Conservation (phyloP, 1,140 invertebrate genomes). For the Caenorhabditis remanei region DNA sequence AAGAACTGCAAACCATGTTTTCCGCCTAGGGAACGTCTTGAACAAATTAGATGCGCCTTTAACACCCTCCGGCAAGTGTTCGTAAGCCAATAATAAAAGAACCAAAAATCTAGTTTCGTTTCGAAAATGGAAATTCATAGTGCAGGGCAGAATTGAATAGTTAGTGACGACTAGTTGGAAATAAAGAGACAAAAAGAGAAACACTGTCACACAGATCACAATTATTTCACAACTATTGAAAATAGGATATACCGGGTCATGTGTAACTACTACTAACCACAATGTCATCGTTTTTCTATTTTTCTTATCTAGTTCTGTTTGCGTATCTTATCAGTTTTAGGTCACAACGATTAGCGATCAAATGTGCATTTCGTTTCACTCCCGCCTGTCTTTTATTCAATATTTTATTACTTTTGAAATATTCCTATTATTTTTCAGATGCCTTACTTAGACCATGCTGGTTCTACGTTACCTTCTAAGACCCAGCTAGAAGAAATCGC, state of each 20-base stretch:
- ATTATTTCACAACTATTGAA: not conserved
- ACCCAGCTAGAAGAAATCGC: slow-evolving; percentile 84
- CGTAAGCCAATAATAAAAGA: too few species aligned
- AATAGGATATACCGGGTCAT: not conserved
- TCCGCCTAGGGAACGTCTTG: too few species aligned
- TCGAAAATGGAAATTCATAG: not conserved
- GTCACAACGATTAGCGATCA: slow-evolving; percentile 27
- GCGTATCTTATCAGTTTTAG: slow-evolving; percentile 27
- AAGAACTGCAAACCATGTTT: too few species aligned
- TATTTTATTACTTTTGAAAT: not conserved
- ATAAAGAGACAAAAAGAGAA: slow-evolving; percentile 8
- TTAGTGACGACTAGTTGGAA: not conserved
- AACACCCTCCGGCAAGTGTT: too few species aligned
- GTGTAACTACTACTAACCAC: not conserved
- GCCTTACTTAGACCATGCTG: slow-evolving; percentile 90
- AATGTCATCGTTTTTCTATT: slow-evolving; percentile 36
- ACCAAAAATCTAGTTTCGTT: not conserved
- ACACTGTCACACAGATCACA: slow-evolving; percentile 20
- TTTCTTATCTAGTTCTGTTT: slow-evolving; percentile 1
- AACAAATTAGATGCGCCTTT: too few species aligned
- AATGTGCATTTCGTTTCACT: slow-evolving; percentile 6
- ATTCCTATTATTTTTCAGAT: slow-evolving; percentile 20
- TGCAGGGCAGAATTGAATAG: not conserved
- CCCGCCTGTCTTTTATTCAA: not conserved
- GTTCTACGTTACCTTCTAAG: slow-evolving; percentile 87